These are phyloP conservation scores for Tribolium madens DNA, from an alignment of 1,140 invertebrate species.

Conservation along the genomic window DNA sequence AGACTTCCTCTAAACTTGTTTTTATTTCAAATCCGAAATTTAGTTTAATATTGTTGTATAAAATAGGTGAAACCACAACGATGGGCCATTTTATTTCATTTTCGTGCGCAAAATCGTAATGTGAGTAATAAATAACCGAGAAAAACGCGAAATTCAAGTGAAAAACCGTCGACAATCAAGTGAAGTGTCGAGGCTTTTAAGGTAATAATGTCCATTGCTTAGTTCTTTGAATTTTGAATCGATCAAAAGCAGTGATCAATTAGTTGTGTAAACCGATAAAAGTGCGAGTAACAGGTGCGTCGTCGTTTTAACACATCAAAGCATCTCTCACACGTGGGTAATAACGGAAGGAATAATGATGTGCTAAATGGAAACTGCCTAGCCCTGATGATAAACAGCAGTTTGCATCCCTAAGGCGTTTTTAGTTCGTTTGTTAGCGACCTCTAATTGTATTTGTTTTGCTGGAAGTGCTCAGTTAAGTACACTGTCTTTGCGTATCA, in stretches of 20 bases:
- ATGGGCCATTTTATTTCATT: constrained; percentile 24
- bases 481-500: constrained; percentile 22
- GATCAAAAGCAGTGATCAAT: constrained; percentile 20
- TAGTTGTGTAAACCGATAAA: constrained; percentile 30
- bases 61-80: constrained; percentile 3
- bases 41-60: too few species aligned
- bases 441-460: constrained; percentile 38
- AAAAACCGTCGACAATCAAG: constrained; percentile 41
- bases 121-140: constrained; percentile 18
- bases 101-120: constrained; percentile 3
- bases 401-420: not conserved
- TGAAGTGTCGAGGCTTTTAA: constrained; percentile 31
- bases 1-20: too few species aligned
- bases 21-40: too few species aligned
- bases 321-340: not conserved
- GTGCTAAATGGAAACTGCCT: constrained; percentile 38
- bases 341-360: constrained; percentile 33
- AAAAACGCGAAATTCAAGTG: constrained; percentile 42
- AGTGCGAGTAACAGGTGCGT: constrained; percentile 30
- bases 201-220: constrained; percentile 22
- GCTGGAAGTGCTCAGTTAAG: constrained; percentile 28
- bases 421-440: constrained; percentile 38
- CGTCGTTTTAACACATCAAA: constrained; percentile 30
- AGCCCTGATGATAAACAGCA: constrained; percentile 27
- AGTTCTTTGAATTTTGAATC: constrained; percentile 15